A percentile compares a stretch with the other conserved stretches of the same genome.
These are phyloP conservation scores for Anolis apletophallus DNA, from an alignment of 2,797 vertebrate species.

Conservation along the genomic window DNA sequence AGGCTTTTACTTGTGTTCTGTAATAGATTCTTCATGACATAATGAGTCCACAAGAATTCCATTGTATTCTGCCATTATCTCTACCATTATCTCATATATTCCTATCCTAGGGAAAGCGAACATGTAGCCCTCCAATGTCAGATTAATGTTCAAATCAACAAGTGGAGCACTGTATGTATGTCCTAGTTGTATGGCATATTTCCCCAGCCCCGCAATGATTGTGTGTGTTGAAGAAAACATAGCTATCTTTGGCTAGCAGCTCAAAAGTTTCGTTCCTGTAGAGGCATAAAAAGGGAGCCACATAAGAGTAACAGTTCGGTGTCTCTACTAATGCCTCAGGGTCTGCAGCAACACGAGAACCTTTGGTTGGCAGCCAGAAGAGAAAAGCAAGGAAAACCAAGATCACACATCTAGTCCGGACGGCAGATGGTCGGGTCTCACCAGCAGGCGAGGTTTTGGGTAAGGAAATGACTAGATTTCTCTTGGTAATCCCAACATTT, in stretches of 20 bases:
- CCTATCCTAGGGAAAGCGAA: neutral
- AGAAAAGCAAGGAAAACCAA: conserved; percentile 98
- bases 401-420: conserved; percentile 97
- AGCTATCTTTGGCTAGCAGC: neutral
- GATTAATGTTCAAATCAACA: neutral
- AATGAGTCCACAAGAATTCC: neutral
- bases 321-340: conserved; percentile 83
- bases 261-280: conserved; percentile 59
- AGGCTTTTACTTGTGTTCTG: neutral
- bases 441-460: conserved; percentile 86
- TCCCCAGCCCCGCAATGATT: neutral
- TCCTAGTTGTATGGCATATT: neutral
- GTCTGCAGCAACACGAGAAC: conserved; percentile 83
- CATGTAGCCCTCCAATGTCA: no score
- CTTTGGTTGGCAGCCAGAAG: conserved; percentile 97
- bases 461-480: conserved; percentile 62
- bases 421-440: conserved; percentile 91
- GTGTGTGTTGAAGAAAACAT: no score
- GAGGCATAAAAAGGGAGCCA: conserved; percentile 80
- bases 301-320: conserved; percentile 82
- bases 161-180: no score
- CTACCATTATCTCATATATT: neutral
- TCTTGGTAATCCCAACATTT: neutral
- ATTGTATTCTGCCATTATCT: neutral
- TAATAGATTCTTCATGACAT: neutral